Conservation (phyloP, 2,113 vertebrate species). For the Alouatta palliata region DNA sequence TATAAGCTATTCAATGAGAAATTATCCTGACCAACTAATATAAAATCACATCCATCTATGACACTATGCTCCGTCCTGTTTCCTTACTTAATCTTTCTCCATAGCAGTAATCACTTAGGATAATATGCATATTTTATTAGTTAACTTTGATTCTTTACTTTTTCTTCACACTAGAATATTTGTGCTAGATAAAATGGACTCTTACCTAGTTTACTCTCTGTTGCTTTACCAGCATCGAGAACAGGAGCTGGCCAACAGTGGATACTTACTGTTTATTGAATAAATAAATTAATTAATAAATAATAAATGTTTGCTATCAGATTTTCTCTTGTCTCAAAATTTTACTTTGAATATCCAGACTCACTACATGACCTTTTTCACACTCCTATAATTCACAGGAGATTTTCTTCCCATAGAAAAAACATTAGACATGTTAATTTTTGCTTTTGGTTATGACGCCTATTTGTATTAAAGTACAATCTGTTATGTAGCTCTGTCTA, state of each 20-base stretch:
- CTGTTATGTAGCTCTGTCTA: neutral
- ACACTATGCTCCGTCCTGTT: neutral
- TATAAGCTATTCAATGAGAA: neutral
- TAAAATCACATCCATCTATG: neutral
- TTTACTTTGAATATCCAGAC: neutral
- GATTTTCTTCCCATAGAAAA: neutral
- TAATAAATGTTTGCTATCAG: neutral
- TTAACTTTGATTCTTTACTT: neutral
- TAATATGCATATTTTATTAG: neutral
- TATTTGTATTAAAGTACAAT: neutral
- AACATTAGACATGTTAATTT: neutral
- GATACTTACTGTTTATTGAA: neutral
- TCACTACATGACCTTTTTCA: neutral
- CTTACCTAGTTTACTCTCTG: neutral
- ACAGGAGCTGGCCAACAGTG: neutral
- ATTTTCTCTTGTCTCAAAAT: neutral
- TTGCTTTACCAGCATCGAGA: neutral
- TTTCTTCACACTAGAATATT: neutral
- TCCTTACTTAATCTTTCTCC: neutral
- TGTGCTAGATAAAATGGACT: neutral
- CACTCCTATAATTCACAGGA: neutral
- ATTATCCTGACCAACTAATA: accelerated
- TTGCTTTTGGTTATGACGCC: neutral
- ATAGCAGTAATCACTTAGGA: neutral
- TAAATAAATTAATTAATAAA: neutral